Percentiles rank a stretch among this genome's conserved stretches.
phyloP scores from a whole-genome alignment of 2,797 vertebrate genomes.

The Kryptopterus vitreolus region DNA sequence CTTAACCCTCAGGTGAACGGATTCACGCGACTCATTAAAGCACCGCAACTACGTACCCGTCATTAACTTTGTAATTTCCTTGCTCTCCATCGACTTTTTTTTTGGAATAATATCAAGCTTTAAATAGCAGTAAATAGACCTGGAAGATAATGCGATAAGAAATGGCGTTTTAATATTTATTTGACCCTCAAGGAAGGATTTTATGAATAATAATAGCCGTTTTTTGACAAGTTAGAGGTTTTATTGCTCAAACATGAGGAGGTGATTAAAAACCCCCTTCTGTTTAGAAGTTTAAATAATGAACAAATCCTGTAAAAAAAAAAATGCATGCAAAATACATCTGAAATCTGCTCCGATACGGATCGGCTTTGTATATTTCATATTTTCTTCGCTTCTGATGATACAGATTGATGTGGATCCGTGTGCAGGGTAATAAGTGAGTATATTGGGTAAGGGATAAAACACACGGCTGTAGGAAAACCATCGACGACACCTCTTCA shows the following conservation, averaged over 20 bases:
- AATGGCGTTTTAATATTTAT: slow-evolving; percentile 37
- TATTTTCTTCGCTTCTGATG: slow-evolving; percentile 4
- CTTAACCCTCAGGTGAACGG: slow-evolving; percentile 34
- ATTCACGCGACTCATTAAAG: slow-evolving; percentile 34
- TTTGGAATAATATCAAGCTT: slow-evolving; percentile 27
- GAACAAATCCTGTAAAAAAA: not conserved
- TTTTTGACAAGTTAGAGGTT: not conserved
- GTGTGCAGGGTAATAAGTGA: slow-evolving; percentile 7
- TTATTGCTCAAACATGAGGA: slow-evolving; percentile 2
- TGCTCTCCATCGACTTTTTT: slow-evolving; percentile 4
- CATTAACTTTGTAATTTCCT: slow-evolving; percentile 21
- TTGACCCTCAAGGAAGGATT: slow-evolving; percentile 29
- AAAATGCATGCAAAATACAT: not conserved
- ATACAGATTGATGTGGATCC: slow-evolving; percentile 15
- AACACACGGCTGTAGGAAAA: not conserved
- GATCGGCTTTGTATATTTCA: not conserved
- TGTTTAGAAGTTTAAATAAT: slow-evolving; percentile 13
- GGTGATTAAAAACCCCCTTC: slow-evolving; percentile 13
- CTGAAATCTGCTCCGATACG: not conserved
- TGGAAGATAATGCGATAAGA: slow-evolving; percentile 24
- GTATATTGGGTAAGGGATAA: not conserved
- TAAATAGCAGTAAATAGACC: slow-evolving; percentile 11
- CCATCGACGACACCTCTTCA: not conserved
- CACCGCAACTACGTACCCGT: slow-evolving; percentile 20
- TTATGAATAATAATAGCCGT: slow-evolving; percentile 16